Conservation (phyloP, 2,888 invertebrate genomes). For the Proisotoma minuta region DNA sequence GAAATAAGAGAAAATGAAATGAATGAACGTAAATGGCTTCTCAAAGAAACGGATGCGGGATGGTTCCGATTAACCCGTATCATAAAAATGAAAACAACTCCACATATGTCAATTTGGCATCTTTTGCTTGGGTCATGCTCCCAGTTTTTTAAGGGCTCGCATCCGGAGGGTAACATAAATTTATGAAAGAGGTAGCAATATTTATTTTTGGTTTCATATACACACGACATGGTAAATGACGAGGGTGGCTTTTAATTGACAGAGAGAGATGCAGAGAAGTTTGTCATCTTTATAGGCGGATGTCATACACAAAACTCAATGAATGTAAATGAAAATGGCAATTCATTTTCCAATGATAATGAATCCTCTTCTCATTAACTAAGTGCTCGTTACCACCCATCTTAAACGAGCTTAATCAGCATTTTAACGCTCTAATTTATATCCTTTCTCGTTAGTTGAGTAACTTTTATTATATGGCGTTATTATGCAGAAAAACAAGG, state of each 20-base stretch:
- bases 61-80: constrained; percentile 1
- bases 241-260: no score
- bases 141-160: no score
- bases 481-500: no score
- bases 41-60: constrained; percentile 3
- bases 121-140: no score
- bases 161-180: no score
- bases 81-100: background rate
- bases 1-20: background rate
- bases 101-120: background rate
- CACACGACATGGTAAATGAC: no score
- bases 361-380: background rate
- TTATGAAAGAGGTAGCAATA: no score
- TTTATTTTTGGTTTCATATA: no score
- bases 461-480: background rate
- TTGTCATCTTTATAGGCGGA: background rate
- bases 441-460: background rate
- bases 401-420: background rate
- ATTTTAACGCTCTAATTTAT: background rate
- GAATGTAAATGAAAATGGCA: background rate
- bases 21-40: background rate
- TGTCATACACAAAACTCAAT: background rate
- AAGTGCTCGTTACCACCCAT: background rate
- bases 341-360: background rate
- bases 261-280: background rate